Conservation (phyloP, 2,888 invertebrate species). For the Cephalotes varians region DNA sequence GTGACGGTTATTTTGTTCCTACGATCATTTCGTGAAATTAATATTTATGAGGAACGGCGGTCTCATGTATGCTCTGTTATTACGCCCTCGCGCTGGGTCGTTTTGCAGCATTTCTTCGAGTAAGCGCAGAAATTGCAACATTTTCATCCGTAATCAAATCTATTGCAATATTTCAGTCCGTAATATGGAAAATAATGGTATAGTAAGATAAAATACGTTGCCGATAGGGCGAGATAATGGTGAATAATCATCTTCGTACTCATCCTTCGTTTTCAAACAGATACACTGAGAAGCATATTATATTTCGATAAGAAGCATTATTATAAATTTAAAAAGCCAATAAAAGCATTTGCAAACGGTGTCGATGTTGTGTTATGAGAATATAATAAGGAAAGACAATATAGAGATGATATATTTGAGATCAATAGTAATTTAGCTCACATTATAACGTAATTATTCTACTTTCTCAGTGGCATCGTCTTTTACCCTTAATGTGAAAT, state of each 20-base stretch:
- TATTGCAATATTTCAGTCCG: neutral
- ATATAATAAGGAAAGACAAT: neutral
- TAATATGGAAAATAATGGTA: neutral
- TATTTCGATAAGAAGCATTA: constrained; percentile 20
- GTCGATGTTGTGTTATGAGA: neutral
- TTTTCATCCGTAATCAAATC: constrained; percentile 29
- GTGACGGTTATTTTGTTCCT: constrained; percentile 37
- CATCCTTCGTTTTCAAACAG: neutral
- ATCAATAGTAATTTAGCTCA: constrained; percentile 28
- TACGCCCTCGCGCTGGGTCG: constrained; percentile 2
- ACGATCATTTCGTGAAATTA: constrained; percentile 47
- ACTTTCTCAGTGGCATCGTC: neutral
- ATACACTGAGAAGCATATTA: neutral
- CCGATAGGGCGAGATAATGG: neutral
- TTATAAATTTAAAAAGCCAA: neutral
- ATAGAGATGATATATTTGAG: neutral
- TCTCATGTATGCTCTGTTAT: constrained; percentile 26
- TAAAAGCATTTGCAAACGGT: neutral
- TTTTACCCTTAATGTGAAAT: neutral
- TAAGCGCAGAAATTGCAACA: constrained; percentile 23
- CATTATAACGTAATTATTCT: constrained; percentile 14
- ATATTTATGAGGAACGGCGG: constrained; percentile 56
- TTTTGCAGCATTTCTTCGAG: constrained; percentile 14
- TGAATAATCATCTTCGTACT: neutral
- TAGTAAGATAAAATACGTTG: neutral